A percentile compares a stretch with the other conserved stretches of the same genome.
These are phyloP conservation scores for Corythaeola cristata DNA, from an alignment of 2,113 vertebrate species.

Conservation along the genomic window DNA sequence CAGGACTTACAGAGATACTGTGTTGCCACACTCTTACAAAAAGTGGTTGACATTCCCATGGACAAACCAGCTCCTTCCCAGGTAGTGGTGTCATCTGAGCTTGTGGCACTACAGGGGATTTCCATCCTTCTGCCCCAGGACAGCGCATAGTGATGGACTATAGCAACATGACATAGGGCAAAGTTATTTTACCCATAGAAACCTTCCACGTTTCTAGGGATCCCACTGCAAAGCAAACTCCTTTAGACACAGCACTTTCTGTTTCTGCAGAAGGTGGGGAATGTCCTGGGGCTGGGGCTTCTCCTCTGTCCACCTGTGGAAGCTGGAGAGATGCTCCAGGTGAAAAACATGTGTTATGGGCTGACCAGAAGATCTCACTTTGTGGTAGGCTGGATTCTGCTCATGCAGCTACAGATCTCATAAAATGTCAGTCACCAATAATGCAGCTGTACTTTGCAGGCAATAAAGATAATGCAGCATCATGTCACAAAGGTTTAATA, in stretches of 20 bases:
- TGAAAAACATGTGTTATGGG: background rate
- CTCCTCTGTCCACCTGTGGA: background rate
- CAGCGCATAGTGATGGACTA: too few species aligned
- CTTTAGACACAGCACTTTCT: background rate
- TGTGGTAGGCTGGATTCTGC: background rate
- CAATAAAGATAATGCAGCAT: background rate
- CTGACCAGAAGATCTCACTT: background rate
- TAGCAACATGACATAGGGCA: background rate
- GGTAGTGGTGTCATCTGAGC: background rate
- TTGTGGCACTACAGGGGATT: background rate
- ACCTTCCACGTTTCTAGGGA: background rate
- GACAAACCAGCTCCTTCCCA: background rate
- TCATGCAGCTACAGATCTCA: background rate
- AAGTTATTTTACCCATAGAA: background rate
- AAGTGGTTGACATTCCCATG: background rate
- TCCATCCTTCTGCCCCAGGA: background rate
- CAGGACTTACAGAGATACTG: background rate
- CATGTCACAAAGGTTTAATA: background rate
- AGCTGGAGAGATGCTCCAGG: background rate
- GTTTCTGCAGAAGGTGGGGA: background rate
- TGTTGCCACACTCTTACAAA: background rate
- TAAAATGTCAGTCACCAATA: background rate
- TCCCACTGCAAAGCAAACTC: background rate
- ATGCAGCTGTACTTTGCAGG: background rate
- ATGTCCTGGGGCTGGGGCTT: background rate